These are phyloP conservation scores for Oncorhynchus mykiss DNA, from an alignment of 2,113 vertebrate genomes.

Conservation along the genomic window DNA sequence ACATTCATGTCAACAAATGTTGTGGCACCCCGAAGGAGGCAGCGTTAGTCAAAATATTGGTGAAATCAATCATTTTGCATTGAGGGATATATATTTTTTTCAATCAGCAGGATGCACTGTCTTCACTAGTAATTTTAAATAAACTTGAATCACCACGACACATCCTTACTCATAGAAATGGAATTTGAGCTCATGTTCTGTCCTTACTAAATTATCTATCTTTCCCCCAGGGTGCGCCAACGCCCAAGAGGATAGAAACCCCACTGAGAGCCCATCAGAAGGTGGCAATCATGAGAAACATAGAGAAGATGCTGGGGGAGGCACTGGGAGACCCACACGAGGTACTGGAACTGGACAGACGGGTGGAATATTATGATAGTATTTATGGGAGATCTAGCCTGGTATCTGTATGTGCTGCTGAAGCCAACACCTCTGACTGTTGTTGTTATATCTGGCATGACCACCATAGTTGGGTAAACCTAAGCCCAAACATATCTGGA, in stretches of 20 bases:
- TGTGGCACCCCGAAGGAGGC: too few relatives aligned
- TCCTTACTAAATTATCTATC: too few relatives aligned
- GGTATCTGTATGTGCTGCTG: neutral
- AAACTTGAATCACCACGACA: neutral
- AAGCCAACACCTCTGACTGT: neutral
- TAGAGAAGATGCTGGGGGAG: slow-evolving; percentile 99
- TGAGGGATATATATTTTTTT: too few relatives aligned
- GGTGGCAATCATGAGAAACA: slow-evolving; percentile 99
- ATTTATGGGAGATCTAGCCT: neutral
- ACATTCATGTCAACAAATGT: too few relatives aligned
- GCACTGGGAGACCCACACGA: slow-evolving; percentile 95
- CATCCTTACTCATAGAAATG: neutral
- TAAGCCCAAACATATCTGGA: neutral
- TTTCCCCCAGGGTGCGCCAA: slow-evolving; percentile 86
- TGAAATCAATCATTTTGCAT: too few relatives aligned
- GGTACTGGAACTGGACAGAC: slow-evolving; percentile 67
- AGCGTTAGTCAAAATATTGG: too few relatives aligned
- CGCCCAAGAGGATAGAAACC: slow-evolving; percentile 98
- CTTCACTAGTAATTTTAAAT: too few relatives aligned
- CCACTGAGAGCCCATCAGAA: slow-evolving; percentile 97
- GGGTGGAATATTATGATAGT: too few relatives aligned
- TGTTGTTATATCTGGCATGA: neutral
- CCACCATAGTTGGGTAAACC: neutral
- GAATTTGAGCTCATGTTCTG: neutral
- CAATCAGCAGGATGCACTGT: neutral